Conservation (phyloP, 2,113 vertebrate genomes). For the Tychaedon coryphoeus region DNA sequence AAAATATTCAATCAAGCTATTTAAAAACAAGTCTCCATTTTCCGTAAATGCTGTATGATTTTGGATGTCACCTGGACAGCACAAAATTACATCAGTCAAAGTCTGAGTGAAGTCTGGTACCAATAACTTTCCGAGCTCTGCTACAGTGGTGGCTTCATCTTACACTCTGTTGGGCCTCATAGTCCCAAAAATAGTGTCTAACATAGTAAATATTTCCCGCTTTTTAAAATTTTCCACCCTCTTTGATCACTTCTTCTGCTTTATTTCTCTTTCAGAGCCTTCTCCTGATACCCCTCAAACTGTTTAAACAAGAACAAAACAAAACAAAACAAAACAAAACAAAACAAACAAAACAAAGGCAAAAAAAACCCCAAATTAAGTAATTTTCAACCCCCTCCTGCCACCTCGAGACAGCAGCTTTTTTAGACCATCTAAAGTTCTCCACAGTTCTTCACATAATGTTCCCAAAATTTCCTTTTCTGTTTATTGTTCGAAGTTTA, state of each 20-base stretch:
- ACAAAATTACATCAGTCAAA: background rate
- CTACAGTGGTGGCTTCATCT: background rate
- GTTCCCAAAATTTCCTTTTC: background rate
- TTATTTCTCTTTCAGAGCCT: background rate
- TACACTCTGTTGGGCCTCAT: background rate
- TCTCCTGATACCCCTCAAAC: background rate
- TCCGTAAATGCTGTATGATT: background rate
- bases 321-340: background rate
- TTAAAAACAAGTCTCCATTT: background rate
- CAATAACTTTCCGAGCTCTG: background rate
- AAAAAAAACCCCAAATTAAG: background rate
- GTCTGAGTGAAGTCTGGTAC: background rate
- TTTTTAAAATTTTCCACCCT: background rate
- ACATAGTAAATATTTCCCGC: background rate
- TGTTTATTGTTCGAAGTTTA: background rate
- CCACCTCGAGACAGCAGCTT: background rate
- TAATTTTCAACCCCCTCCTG: background rate
- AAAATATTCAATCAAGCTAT: background rate
- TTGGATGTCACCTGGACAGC: background rate
- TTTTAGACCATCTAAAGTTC: background rate
- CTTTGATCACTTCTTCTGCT: background rate
- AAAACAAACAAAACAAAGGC: background rate
- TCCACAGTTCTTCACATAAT: rapidly evolving
- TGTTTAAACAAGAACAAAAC: background rate
- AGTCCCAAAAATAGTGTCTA: background rate